These are phyloP conservation scores for Bombylius major DNA, from an alignment of 2,888 invertebrate genomes.

Conservation along the genomic window DNA sequence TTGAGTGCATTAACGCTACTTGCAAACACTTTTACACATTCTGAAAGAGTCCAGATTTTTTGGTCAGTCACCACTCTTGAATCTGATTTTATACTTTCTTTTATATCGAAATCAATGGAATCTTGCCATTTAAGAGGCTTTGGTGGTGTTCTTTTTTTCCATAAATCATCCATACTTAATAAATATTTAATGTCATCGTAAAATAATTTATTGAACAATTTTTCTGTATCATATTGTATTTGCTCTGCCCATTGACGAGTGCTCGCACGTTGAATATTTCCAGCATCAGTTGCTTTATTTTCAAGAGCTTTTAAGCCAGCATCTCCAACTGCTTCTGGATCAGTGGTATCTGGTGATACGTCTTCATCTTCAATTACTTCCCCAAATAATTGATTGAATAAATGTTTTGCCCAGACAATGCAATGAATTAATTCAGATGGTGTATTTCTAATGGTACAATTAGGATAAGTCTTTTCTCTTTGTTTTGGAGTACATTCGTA, in stretches of 20 bases:
- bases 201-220: constrained; percentile 87
- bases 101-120: constrained; percentile 40
- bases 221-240: constrained; percentile 66
- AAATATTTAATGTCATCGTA: constrained; percentile 89
- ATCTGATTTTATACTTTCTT: constrained; percentile 32
- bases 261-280: constrained; percentile 49
- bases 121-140: constrained; percentile 61
- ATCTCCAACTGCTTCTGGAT: constrained; percentile 75
- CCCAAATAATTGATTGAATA: constrained; percentile 97
- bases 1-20: constrained; percentile 53
- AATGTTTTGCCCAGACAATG: constrained; percentile 98
- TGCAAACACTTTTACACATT: constrained; percentile 60
- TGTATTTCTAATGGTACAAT: constrained; percentile 97
- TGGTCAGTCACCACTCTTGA: constrained; percentile 52
- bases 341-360: constrained; percentile 93
- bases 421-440: constrained; percentile 99
- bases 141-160: constrained; percentile 84
- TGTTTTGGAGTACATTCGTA: constrained; percentile 94
- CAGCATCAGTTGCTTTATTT: constrained; percentile 25
- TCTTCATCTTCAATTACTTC: constrained; percentile 94
- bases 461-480: constrained; percentile 85
- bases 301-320: constrained; percentile 49
- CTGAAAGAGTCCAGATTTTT: constrained; percentile 62
- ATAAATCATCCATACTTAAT: constrained; percentile 86
- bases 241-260: constrained; percentile 85